Conservation (phyloP, 2,888 invertebrate genomes). For the Cephus spinipes region DNA sequence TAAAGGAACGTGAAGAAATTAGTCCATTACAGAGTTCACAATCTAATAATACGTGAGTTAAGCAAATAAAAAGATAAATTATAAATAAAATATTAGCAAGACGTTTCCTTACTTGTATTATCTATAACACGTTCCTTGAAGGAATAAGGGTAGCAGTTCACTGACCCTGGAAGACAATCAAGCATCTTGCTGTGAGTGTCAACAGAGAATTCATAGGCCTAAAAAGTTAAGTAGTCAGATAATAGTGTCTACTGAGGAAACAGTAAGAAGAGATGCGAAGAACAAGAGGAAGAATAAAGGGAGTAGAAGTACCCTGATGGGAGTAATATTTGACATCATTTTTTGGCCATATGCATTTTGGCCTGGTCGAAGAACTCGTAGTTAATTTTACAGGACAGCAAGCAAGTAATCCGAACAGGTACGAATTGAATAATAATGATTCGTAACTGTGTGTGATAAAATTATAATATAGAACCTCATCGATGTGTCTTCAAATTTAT, state of each 20-base stretch:
- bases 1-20: background rate
- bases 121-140: background rate
- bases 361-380: constrained; percentile 3
- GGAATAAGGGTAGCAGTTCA: background rate
- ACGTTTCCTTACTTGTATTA: background rate
- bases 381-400: background rate
- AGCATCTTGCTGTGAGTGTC: background rate
- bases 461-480: background rate
- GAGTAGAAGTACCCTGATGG: background rate
- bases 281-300: constrained; percentile 18
- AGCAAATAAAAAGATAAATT: background rate
- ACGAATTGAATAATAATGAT: constrained; percentile 11
- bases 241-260: background rate
- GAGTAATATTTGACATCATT: constrained; percentile 24
- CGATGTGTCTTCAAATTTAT: background rate
- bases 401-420: background rate
- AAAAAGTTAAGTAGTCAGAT: background rate
- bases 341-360: constrained; percentile 28
- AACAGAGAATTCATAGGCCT: background rate
- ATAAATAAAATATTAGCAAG: background rate
- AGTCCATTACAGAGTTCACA: background rate
- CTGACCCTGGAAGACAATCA: background rate
- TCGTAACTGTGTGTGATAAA: background rate
- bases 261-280: background rate
- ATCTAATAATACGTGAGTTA: background rate